Conservation (phyloP, 2,888 invertebrate species). For the Spialia ferax region DNA sequence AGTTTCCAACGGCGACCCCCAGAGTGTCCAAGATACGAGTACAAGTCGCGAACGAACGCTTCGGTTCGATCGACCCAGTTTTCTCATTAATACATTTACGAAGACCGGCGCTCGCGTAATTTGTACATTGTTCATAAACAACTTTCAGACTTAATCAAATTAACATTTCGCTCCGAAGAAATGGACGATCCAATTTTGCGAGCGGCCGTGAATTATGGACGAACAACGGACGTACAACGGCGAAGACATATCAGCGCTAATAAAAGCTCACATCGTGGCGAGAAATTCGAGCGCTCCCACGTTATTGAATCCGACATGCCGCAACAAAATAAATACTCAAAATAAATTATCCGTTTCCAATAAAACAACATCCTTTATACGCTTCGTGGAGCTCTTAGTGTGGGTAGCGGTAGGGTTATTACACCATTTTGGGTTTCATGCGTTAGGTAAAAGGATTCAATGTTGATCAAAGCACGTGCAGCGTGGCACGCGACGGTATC, state of each 20-base stretch:
- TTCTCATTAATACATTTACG: conserved; percentile 51
- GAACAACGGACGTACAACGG: conserved; percentile 36
- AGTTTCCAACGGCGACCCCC: background rate
- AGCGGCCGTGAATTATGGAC: conserved; percentile 27
- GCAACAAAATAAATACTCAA: conserved; percentile 80
- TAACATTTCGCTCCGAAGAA: conserved; percentile 29
- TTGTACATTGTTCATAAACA: conserved; percentile 37
- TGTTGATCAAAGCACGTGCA: conserved; percentile 42
- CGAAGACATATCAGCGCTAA: conserved; percentile 51
- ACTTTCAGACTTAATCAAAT: conserved; percentile 34
- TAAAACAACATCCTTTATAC: conserved; percentile 77
- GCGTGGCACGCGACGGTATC: conserved; percentile 65
- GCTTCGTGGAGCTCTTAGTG: conserved; percentile 59
- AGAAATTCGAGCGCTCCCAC: conserved; percentile 66
- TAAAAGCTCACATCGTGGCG: conserved; percentile 54
- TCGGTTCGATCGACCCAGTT: conserved; percentile 46
- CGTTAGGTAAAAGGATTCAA: conserved; percentile 46
- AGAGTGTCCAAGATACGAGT: conserved; percentile 14
- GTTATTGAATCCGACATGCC: conserved; percentile 72
- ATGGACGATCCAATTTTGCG: conserved; percentile 36
- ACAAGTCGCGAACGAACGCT: conserved; percentile 12
- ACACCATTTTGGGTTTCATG: conserved; percentile 54
- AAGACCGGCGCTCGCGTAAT: conserved; percentile 41
- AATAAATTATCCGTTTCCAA: conserved; percentile 85
- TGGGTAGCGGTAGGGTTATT: conserved; percentile 43